Evolutionary conservation across 2,888 invertebrate genomes (phyloP), one percentile per base, ranked within the genome.

Genomic region (Amphipoea lucens): DNA sequence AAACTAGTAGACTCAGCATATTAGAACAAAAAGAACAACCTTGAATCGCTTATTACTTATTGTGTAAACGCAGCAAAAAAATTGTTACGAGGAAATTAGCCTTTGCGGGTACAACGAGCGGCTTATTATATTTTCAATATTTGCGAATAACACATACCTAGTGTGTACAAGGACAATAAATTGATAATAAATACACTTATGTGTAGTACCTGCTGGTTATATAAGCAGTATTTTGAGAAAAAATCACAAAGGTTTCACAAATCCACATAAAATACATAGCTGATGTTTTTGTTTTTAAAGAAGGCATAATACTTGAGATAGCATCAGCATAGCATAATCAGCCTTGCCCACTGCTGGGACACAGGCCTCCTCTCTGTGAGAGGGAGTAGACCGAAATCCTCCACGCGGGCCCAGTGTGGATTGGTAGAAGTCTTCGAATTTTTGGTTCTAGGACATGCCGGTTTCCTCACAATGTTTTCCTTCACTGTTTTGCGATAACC

Each of bases 1-100:
- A 14, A 65, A 20, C 29, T 69, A 11, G 12, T 23, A 23, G 4
- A 40, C 29, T 60, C 45, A 40, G 17, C 42, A 45, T 23, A 45
- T 54, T 36, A 20, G 1, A 72, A 48, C n/a, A 54, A 48, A 72
- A 57, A 45, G 6, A 4, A 54, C 9, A 6, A 7, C 36, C 29
- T 48, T 36, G 36, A 62, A 75, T 40, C 17, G 9, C 51, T 51
- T 5, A 65, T 54, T 63, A 20, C 4, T 9, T 11, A 60, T 68
- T 67, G 17, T 66, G 11, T 40, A 77, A 78, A 62, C 7, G 66
- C 60, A 68, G 40, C 67, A 51, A 78, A 68, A 74, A n/a, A 45
- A 48, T 36, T 20, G n/a, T 57, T 57, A 1, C 2, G 29, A 76
- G 36, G 40, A 60, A 9, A 60, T 12, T 36, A 5, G 3, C 23